Evolutionary conservation across 2,113 vertebrate species (phyloP), one percentile per base, ranked within the genome.

Genomic region (Sylvilagus bachmani): DNA sequence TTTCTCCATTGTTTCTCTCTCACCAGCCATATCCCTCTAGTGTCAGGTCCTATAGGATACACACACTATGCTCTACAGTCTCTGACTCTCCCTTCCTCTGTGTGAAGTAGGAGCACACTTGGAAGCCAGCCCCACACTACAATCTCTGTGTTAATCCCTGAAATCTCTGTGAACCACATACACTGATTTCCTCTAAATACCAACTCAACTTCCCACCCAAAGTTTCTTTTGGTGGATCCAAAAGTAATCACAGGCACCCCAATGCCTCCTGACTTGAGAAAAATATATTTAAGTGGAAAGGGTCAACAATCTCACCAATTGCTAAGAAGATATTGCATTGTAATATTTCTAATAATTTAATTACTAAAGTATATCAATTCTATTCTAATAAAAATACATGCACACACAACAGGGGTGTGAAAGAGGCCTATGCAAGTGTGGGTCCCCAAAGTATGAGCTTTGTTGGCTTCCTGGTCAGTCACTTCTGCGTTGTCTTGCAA

Each of bases 11-110:
- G 5, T 53, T 38, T 53, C 25, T 17, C 80, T 33, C 12, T 67
- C 17, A 27, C 66, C 58, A 38, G 25, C 11, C n/a, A 36, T 44
- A 31, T 64, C 24, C 17, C 22, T 31, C 16, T 7, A 10, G 58
- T 51, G 19, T 36, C 0, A 0, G 3, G 5, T 66, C 11, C 58
- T 10, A 1, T 36, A 19, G 25, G 21, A 77, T 10, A 25, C 53
- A 55, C 25, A 29, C 61, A n/a, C 77, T 12, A 85, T 19, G 27
- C 71, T 38, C 7, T 58, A 27, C 4, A 29, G 0, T 38, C 74
- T 70, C 7, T 33, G 44, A 53, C 70, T 38, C n/a, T 16, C 13
- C 13, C 29, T 8, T 12, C 11, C 7, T 8, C 13, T 0, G 2
- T 24, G 44, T 9, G 58, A n/a, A n/a, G 16, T 33, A 21, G 22